Base-by-base conservation (phyloP, 2,797 vertebrate species). In the Capromys pilorides region DNA sequence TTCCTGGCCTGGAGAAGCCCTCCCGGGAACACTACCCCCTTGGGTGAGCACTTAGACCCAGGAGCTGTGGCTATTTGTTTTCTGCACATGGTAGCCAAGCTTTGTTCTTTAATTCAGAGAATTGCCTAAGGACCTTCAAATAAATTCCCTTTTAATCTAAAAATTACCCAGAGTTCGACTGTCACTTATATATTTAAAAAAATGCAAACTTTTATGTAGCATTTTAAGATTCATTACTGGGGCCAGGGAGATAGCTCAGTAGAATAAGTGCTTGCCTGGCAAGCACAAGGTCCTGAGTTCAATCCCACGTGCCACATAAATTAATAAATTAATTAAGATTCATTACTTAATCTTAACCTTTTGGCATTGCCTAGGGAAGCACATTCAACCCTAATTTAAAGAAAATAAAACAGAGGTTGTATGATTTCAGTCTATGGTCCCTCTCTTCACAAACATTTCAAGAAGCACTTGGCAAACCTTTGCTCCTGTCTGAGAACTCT, bases 301-400 rank as follows among this genome's bases (percentile, higher is more conserved):
- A n/a, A n/a, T n/a, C n/a, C n/a, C n/a, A n/a, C n/a, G n/a, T n/a
- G n/a, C n/a, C n/a, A n/a, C n/a, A n/a, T n/a, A n/a, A n/a, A n/a
- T n/a, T n/a, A n/a, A n/a, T n/a, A n/a, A n/a, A n/a, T n/a, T n/a
- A n/a, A n/a, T n/a, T n/a, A n/a, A n/a, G n/a, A n/a, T n/a, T n/a
- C n/a, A 66, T 91, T 86, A 51, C 12, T 94, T 94, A 69, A 88
- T 22, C n/a, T n/a, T n/a, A n/a, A 69, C 49, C 4, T 49, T 89
- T 87, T 64, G 21, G 62, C 66, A 9, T 75, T 39, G 16, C 2
- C 1, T 88, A 80, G 26, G 45, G 39, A 67, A 82, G 41, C 49
- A 79, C n/a, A 33, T 71, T 71, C 64, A 57, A 49, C n/a, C 22
- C 2, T 18, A 85, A 21, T 93, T 82, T 67, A 90, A 1, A 86